phyloP scores from a whole-genome alignment of 2,888 invertebrate species.

The Idaea biselata region DNA sequence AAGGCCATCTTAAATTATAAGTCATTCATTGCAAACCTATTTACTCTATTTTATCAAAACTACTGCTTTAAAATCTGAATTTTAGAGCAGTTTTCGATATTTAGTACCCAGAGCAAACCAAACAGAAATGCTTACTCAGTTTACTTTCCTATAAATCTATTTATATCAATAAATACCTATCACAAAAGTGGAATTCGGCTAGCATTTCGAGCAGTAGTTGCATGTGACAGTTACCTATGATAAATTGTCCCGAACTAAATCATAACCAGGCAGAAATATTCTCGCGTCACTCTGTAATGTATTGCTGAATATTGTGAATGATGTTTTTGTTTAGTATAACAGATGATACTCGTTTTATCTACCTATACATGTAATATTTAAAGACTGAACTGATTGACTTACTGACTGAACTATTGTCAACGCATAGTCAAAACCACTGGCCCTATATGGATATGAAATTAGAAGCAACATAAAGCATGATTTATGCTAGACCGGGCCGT shows the following conservation, averaged over 20 bases:
- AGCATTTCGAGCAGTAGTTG: constrained; percentile 30
- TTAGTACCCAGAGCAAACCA: neutral
- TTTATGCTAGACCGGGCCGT: too few species aligned
- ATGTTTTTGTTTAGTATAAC: neutral
- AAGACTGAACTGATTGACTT: too few species aligned
- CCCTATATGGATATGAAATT: too few species aligned
- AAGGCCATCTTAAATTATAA: too few species aligned
- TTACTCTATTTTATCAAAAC: too few species aligned
- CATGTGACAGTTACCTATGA: constrained; percentile 60
- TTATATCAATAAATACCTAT: constrained; percentile 12
- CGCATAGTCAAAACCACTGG: too few species aligned
- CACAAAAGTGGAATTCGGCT: constrained; percentile 28
- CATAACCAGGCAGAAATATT: constrained; percentile 52
- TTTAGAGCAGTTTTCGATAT: neutral
- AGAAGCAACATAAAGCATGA: too few species aligned
- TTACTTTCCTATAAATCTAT: constrained; percentile 18
- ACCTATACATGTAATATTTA: too few species aligned
- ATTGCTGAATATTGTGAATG: constrained; percentile 27
- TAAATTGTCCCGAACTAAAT: constrained; percentile 59
- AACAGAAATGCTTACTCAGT: neutral
- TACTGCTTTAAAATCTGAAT: too few species aligned
- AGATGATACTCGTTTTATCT: neutral
- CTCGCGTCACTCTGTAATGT: constrained; percentile 55
- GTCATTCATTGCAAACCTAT: too few species aligned
- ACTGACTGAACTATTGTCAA: too few species aligned